Conservation (phyloP, 2,797 vertebrate species). For the Neoniphon sammara region DNA sequence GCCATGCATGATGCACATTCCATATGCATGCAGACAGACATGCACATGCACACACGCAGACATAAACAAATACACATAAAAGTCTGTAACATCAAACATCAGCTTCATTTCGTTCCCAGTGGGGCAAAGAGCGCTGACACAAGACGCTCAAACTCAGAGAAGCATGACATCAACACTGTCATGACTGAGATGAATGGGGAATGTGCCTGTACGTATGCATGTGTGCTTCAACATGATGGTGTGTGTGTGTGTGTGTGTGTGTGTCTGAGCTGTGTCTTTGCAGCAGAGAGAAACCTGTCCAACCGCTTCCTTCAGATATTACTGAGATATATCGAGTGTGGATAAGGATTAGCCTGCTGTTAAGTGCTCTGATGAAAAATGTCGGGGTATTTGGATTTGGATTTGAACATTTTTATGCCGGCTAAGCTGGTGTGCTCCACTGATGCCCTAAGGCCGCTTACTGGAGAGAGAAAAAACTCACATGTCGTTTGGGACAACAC, state of each 20-base stretch:
- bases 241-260: constrained; percentile 18
- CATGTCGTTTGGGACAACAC: constrained; percentile 4
- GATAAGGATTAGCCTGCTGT: constrained; percentile 35
- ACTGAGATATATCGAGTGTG: constrained; percentile 37
- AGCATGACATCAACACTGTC: constrained; percentile 38
- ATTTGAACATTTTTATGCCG: constrained; percentile 9
- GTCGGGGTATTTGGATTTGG: constrained; percentile 26
- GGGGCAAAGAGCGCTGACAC: background rate
- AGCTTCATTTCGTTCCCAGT: background rate
- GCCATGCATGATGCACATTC: background rate
- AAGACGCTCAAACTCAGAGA: constrained; percentile 24
- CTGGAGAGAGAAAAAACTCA: background rate
- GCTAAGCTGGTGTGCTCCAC: background rate
- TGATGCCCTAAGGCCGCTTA: background rate
- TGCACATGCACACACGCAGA: background rate
- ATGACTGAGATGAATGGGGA: constrained; percentile 34
- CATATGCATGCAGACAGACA: too few relatives aligned
- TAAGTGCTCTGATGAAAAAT: constrained; percentile 41
- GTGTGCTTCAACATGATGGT: background rate
- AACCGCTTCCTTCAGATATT: constrained; percentile 46
- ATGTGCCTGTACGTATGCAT: background rate
- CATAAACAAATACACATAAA: background rate
- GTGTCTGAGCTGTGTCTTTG: constrained; percentile 31
- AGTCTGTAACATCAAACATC: background rate
- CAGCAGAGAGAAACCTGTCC: constrained; percentile 58